Percentiles rank a stretch among this genome's conserved stretches.
Evolutionary conservation across 2,797 vertebrate species (phyloP).

Genomic region (Yasuhikotakia modesta): DNA sequence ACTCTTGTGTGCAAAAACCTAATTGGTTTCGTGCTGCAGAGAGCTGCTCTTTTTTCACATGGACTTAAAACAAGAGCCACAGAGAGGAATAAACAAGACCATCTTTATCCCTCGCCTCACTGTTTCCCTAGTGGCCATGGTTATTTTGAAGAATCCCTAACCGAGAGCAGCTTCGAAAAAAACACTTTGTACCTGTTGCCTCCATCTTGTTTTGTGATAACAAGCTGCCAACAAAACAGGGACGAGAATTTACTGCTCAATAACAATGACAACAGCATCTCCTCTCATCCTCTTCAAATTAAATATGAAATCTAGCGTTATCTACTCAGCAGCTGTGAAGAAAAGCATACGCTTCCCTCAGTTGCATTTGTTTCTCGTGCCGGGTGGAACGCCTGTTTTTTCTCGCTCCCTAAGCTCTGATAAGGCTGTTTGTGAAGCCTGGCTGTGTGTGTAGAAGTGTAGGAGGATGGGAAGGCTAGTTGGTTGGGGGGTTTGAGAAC

Average conservation of each 20-base stretch:
- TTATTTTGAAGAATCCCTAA: conserved; percentile 57
- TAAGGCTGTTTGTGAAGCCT: conserved; percentile 52
- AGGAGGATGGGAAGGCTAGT: conserved; percentile 37
- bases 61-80: conserved; percentile 59
- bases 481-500: conserved; percentile 34
- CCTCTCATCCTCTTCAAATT: conserved; percentile 54
- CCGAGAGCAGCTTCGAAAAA: conserved; percentile 48
- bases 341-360: conserved; percentile 39
- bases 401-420: conserved; percentile 38
- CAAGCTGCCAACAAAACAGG: conserved; percentile 42
- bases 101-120: conserved; percentile 47
- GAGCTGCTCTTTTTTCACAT: conserved; percentile 52
- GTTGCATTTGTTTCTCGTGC: conserved; percentile 50
- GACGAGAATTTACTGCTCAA: conserved; percentile 46
- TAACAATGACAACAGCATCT: conserved; percentile 48
- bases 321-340: conserved; percentile 56
- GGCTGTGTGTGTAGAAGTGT: conserved; percentile 35
- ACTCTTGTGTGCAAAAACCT: conserved; percentile 72
- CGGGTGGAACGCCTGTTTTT: conserved; percentile 32
- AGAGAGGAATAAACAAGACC: conserved; percentile 51
- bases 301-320: conserved; percentile 57
- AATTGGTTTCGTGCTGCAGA: conserved; percentile 64
- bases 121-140: conserved; percentile 50
- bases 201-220: conserved; percentile 56
- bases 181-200: conserved; percentile 60